A percentile compares a stretch with the other conserved stretches of the same genome.
Evolutionary conservation across 2,797 vertebrate genomes (phyloP).

Genomic region (Oryzias sinensis): DNA sequence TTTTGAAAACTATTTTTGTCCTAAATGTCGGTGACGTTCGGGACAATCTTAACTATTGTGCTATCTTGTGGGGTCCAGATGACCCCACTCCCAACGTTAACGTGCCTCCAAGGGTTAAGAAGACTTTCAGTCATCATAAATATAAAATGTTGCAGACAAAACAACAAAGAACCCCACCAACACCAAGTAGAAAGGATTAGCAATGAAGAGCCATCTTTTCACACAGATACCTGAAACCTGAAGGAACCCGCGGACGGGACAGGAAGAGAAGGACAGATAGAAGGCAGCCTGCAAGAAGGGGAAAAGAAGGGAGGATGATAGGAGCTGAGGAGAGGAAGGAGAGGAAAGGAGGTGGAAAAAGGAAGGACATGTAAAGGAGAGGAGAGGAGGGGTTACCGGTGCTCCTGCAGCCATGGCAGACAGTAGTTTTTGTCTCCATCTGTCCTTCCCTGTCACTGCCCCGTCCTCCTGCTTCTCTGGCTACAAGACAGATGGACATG

Average conservation of each 20-base stretch:
- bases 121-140: no score
- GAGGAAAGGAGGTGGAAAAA: neutral
- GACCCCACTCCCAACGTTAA: no score
- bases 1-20: no score
- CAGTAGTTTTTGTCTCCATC: constrained; percentile 82
- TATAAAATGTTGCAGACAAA: no score
- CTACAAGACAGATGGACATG: constrained; percentile 74
- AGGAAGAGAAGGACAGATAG: constrained; percentile 65
- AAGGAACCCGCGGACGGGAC: constrained; percentile 61
- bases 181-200: no score
- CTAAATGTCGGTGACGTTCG: no score
- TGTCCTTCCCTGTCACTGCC: constrained; percentile 79
- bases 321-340: neutral
- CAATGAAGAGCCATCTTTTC: no score
- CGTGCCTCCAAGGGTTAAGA: no score
- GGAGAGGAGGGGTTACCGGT: constrained; percentile 72
- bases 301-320: constrained; percentile 2
- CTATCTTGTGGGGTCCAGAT: no score
- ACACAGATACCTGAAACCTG: constrained; percentile 52
- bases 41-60: no score
- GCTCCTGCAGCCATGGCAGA: constrained; percentile 77
- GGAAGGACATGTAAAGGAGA: constrained; percentile 2
- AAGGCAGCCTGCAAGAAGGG: constrained; percentile 48
- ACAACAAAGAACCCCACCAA: no score
- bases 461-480: constrained; percentile 76